Evolutionary conservation across 2,797 vertebrate genomes (phyloP).

Genomic region (Acropternis orthonyx): DNA sequence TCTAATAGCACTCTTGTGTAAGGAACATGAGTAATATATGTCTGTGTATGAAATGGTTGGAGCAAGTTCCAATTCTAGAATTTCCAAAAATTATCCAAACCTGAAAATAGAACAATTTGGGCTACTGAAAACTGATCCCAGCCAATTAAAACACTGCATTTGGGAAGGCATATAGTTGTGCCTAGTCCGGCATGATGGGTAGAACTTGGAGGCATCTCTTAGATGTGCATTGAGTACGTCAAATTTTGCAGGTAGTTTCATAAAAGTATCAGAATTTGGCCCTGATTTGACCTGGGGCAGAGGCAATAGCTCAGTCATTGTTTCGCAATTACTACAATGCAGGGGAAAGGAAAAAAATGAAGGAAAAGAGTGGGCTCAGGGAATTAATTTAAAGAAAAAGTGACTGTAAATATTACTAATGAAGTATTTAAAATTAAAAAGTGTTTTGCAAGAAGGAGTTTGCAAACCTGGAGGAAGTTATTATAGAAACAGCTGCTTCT

Average conservation of each 20-base stretch:
- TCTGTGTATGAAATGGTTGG: not conserved
- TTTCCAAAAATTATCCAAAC: not conserved
- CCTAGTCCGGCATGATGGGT: not conserved
- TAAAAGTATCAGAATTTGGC: not conserved
- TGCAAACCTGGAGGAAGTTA: too few species aligned
- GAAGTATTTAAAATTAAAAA: not conserved
- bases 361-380: not conserved
- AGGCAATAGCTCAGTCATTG: not conserved
- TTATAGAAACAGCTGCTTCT: not conserved
- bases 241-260: not conserved
- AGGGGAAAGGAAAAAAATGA: not conserved
- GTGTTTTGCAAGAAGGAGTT: not conserved
- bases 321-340: not conserved
- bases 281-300: not conserved
- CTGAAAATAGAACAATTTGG: not conserved
- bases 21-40: not conserved
- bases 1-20: not conserved
- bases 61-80: not conserved
- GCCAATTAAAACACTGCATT: not conserved
- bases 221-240: not conserved
- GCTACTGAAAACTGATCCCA: not conserved
- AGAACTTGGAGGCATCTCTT: not conserved
- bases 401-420: not conserved
- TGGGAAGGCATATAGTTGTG: not conserved
- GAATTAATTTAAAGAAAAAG: not conserved